Base-by-base conservation (phyloP, 35 echinoderm and acorn worm genomes). In the Ophioderma brevispina region DNA sequence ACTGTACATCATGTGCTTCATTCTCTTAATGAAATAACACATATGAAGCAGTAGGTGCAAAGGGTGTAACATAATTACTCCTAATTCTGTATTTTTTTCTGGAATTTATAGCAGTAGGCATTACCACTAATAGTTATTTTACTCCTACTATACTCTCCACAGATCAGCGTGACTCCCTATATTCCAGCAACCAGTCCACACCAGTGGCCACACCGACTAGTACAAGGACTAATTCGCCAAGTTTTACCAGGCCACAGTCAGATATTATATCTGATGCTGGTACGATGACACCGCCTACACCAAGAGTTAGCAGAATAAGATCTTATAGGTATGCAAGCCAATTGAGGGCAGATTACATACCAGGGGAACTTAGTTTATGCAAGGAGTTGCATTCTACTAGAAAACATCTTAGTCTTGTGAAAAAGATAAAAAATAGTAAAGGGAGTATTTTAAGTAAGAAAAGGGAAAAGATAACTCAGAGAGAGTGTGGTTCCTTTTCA, bases 231-330 rank as follows among this genome's bases (percentile, higher is more conserved):
- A 93, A 93, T 77, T 99, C 97, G 37, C 97, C 97, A 25, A 70
- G 59, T 34, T 86, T 86, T 14, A 75, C 84, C 17, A 55, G 90
- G 75, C 90, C 94, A 19, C 81, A 78, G 56, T 92, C 90, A 32
- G 94, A 92, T 18, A 82, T 96, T 23, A 77, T 86, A n/a, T 96
- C 94, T 32, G 90, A 92, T 41, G 50, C 87, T 35, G 94, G 94
- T 17, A 96, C 94, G 0, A 95, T 99, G 49, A 99, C 97, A 21
- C 97, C 97, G 34, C 97, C 97, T 0, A 95, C 97, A 0, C 97
- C 97, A 43, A 83, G 93, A 86, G 96, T 92, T 75, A 98, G 96
- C 81, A 82, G 92, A 32, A 94, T 91, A 55, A 82, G 92, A 35
- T 92, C 87, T 13, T 94, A 94, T 32, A 92, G 80, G 95, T 97